A percentile compares a stretch with the other conserved stretches of the same genome.
These are phyloP conservation scores for Craniophora ligustri DNA, from an alignment of 2,888 invertebrate genomes.

Conservation along the genomic window DNA sequence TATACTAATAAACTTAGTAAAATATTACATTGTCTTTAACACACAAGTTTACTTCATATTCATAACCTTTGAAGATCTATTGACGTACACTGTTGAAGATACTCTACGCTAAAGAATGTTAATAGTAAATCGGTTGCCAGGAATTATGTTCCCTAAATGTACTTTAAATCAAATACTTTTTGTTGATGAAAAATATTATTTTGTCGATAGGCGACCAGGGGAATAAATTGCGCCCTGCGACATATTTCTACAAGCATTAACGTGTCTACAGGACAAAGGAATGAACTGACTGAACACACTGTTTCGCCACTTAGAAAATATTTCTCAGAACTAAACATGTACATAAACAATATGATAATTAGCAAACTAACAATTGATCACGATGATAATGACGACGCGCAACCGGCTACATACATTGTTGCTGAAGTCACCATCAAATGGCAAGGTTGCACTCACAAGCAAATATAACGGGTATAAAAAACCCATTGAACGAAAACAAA, in stretches of 20 bases:
- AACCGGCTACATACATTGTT: background rate
- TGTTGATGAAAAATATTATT: no score
- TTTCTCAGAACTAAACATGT: background rate
- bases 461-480: constrained; percentile 31
- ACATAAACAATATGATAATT: background rate
- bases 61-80: background rate
- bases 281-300: no score
- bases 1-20: constrained; percentile 18
- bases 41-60: background rate
- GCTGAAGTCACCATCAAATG: background rate
- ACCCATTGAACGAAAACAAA: constrained; percentile 9
- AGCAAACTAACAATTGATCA: background rate
- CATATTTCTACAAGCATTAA: no score
- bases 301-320: no score
- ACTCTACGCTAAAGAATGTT: background rate
- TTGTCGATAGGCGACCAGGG: background rate
- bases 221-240: background rate
- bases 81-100: background rate
- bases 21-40: constrained; percentile 6
- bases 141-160: no score
- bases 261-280: no score
- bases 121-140: background rate
- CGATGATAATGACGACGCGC: constrained; percentile 4
- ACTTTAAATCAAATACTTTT: no score
- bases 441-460: background rate